A percentile compares a stretch with the other conserved stretches of the same genome.
Evolutionary conservation across 2,888 invertebrate species (phyloP).

Genomic region (Charanyca ferruginea): DNA sequence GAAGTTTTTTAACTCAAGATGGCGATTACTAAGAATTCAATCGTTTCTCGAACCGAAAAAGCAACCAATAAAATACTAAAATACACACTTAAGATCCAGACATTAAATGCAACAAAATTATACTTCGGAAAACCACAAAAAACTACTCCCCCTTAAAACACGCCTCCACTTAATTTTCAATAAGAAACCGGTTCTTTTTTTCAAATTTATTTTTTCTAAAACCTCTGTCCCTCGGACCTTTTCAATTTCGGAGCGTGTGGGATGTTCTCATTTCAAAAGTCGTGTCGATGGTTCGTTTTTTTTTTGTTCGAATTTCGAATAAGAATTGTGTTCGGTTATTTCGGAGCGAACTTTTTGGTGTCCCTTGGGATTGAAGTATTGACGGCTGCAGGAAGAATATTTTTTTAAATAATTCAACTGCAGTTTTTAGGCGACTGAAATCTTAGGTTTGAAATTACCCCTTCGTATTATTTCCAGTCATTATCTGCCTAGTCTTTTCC

Average conservation of each 20-base stretch:
- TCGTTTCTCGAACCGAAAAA: neutral
- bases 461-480: too few relatives aligned
- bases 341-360: slow-evolving; percentile 23
- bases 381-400: too few relatives aligned
- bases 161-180: slow-evolving; percentile 59
- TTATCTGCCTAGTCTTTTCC: too few relatives aligned
- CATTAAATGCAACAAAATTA: slow-evolving; percentile 50
- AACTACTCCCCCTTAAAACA: slow-evolving; percentile 18
- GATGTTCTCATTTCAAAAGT: slow-evolving; percentile 80
- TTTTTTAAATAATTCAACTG: too few relatives aligned
- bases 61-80: slow-evolving; percentile 16
- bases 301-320: slow-evolving; percentile 47
- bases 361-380: neutral
- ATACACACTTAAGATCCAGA: slow-evolving; percentile 26
- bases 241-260: slow-evolving; percentile 77
- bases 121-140: slow-evolving; percentile 52
- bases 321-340: slow-evolving; percentile 50
- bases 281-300: slow-evolving; percentile 68
- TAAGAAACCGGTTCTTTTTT: slow-evolving; percentile 42
- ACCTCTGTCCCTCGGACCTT: slow-evolving; percentile 68
- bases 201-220: slow-evolving; percentile 29
- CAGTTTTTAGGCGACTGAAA: too few relatives aligned
- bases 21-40: neutral
- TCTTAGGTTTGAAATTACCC: too few relatives aligned
- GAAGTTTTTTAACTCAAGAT: neutral